Conservation (phyloP, 35 echinoderm and acorn worm species). For the Holothuria glaberrima region DNA sequence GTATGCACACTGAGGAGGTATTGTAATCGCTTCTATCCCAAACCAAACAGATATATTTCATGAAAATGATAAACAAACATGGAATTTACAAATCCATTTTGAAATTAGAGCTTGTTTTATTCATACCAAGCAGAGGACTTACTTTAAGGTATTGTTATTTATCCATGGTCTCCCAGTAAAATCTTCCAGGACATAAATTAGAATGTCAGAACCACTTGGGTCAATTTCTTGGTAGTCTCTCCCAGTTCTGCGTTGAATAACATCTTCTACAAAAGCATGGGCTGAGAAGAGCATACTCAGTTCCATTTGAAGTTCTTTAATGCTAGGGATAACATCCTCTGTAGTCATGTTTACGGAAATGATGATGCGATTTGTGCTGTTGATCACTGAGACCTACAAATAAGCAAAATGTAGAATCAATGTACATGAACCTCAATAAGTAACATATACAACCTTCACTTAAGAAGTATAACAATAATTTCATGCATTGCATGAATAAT, state of each 20-base stretch:
- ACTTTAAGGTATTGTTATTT: constrained; percentile 58
- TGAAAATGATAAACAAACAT: too few relatives aligned
- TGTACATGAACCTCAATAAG: too few relatives aligned
- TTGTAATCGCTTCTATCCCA: too few relatives aligned
- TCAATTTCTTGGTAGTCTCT: constrained; percentile 57
- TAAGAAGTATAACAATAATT: too few relatives aligned
- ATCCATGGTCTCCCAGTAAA: constrained; percentile 54
- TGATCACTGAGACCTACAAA: constrained; percentile 75
- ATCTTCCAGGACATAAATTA: constrained; percentile 71
- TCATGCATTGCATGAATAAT: too few relatives aligned
- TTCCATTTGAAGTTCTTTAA: constrained; percentile 1
- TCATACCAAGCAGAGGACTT: not conserved
- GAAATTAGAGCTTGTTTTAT: too few relatives aligned
- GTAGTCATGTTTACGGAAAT: constrained; percentile 60
- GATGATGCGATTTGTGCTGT: constrained; percentile 76
- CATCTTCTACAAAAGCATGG: constrained; percentile 73
- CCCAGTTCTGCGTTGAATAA: constrained; percentile 57
- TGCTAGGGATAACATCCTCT: constrained; percentile 5
- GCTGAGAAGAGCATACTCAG: constrained; percentile 64
- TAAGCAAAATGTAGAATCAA: too few relatives aligned
- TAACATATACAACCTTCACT: too few relatives aligned
- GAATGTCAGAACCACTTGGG: constrained; percentile 69
- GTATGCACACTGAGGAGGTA: too few relatives aligned
- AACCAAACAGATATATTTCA: too few relatives aligned
- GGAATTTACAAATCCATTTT: too few relatives aligned